A percentile compares a stretch with the other conserved stretches of the same genome.
Evolutionary conservation across 2,888 invertebrate species (phyloP).

Genomic region (Malthinus seriepunctatus): DNA sequence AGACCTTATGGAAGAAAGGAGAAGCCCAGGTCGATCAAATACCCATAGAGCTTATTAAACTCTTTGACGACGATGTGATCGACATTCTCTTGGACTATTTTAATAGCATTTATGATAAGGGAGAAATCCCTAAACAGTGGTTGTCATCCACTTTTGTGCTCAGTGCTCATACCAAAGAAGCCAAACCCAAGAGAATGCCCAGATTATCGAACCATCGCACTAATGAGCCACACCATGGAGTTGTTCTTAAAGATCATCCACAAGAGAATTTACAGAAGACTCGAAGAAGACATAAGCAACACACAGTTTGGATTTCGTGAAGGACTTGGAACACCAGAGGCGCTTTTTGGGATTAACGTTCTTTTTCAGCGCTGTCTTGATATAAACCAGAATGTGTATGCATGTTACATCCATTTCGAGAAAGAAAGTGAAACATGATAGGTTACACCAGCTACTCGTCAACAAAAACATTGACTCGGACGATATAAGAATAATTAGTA

Average conservation of each 20-base stretch:
- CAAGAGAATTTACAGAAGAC: conserved; percentile 14
- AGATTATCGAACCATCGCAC: conserved; percentile 22
- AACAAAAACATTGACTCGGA: too few relatives aligned
- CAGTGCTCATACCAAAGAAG: conserved; percentile 32
- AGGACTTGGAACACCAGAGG: conserved; percentile 14
- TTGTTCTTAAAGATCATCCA: conserved; percentile 25
- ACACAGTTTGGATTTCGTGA: conserved; percentile 31
- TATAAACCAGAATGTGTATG: conserved; percentile 9
- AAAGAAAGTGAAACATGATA: too few relatives aligned
- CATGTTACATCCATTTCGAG: too few relatives aligned
- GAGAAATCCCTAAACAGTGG: too few relatives aligned
- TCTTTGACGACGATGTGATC: too few relatives aligned
- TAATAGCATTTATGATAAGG: too few relatives aligned
- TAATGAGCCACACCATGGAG: conserved; percentile 29
- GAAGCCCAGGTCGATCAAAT: too few relatives aligned
- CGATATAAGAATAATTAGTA: too few relatives aligned
- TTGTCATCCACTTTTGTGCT: too few relatives aligned
- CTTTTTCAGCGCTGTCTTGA: conserved; percentile 6
- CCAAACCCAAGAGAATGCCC: conserved; percentile 18
- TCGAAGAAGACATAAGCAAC: conserved; percentile 16
- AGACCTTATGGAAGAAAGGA: neutral
- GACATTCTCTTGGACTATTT: too few relatives aligned
- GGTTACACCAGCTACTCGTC: too few relatives aligned
- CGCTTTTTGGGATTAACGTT: conserved; percentile 14
- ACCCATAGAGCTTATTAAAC: too few relatives aligned